These are phyloP conservation scores for Carterocephalus palaemon DNA, from an alignment of 2,888 invertebrate genomes.

Conservation along the genomic window DNA sequence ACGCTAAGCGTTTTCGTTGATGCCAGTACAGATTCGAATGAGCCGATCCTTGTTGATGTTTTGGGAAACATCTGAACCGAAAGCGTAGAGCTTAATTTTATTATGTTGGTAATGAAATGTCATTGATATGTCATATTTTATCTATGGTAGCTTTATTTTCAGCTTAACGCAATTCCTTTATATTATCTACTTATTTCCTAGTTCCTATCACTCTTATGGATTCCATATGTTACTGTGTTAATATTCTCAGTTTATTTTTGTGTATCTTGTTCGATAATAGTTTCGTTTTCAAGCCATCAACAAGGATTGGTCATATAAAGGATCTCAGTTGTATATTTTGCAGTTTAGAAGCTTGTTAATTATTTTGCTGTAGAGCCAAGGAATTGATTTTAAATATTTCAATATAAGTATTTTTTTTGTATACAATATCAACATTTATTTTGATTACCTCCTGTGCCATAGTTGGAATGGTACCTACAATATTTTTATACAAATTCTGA, in stretches of 20 bases:
- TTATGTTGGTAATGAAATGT: neutral
- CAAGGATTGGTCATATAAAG: conserved; percentile 16
- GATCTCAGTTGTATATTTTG: conserved; percentile 30
- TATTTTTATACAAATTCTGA: conserved; percentile 42
- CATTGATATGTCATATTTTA: too few species aligned
- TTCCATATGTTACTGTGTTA: too few species aligned
- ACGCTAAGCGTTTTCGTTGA: conserved; percentile 68
- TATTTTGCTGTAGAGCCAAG: conserved; percentile 22
- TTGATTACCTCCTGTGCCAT: conserved; percentile 40
- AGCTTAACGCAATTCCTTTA: too few species aligned
- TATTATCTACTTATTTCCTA: too few species aligned
- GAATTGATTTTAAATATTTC: conserved; percentile 36
- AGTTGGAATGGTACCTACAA: conserved; percentile 37
- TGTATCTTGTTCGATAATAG: too few species aligned
- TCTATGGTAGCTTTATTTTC: too few species aligned
- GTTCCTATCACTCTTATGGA: too few species aligned
- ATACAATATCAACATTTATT: conserved; percentile 29
- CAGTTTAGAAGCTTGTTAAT: conserved; percentile 19
- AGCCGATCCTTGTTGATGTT: conserved; percentile 29
- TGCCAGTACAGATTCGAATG: conserved; percentile 18
- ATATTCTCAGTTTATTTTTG: too few species aligned
- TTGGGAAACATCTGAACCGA: too few species aligned
- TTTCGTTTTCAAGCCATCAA: too few species aligned
- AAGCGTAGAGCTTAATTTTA: too few species aligned
- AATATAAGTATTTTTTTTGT: conserved; percentile 43